Base-by-base conservation (phyloP, 2,797 vertebrate species). In the Aldrovandia affinis region DNA sequence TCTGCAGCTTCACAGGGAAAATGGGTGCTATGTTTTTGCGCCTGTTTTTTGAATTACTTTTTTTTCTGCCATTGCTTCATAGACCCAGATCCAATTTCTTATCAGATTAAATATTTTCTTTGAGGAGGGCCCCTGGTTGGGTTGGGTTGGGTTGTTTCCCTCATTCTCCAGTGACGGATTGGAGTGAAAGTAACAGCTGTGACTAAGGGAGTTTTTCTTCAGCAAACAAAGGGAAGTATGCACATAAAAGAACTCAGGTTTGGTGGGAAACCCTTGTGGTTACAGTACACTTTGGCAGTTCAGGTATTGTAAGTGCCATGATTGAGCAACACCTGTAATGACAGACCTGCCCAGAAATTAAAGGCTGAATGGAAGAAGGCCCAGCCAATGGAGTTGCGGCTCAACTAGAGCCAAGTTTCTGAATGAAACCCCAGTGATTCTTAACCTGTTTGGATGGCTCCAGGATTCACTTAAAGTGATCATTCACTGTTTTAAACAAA, bases 141-240 rank as follows among this genome's bases (percentile, higher is more conserved):
- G 30, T 39, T 39, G 68, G 68, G 68, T 85, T 88, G 80, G 86
- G 82, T 83, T 84, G 84, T 85, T 83, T 80, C 47, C 25, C 30
- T 47, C 82, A n/a, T 84, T 84, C 59, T 80, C 39, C 30, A 7
- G 75, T 83, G 81, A 86, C 84, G 75, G 54, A 61, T 79, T 55
- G 75, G 81, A 90, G 81, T 89, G 86, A 90, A 88, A 84, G 87
- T 84, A 86, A 85, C 87, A 85, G 85, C 86, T 89, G 82, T 81
- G 78, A 83, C 36, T 52, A 30, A 87, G 78, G 61, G 80, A 65
- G 75, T 82, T 84, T 81, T 84, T 81, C 83, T 84, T 44, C 42
- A 79, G 25, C 33, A 86, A 86, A 70, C 77, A 84, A 77, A 85
- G 85, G 77, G 75, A 81, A 42, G 80, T 77, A 75, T 86, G 85